phyloP scores from a whole-genome alignment of 2,113 vertebrate genomes.

The Burhinus bistriatus region DNA sequence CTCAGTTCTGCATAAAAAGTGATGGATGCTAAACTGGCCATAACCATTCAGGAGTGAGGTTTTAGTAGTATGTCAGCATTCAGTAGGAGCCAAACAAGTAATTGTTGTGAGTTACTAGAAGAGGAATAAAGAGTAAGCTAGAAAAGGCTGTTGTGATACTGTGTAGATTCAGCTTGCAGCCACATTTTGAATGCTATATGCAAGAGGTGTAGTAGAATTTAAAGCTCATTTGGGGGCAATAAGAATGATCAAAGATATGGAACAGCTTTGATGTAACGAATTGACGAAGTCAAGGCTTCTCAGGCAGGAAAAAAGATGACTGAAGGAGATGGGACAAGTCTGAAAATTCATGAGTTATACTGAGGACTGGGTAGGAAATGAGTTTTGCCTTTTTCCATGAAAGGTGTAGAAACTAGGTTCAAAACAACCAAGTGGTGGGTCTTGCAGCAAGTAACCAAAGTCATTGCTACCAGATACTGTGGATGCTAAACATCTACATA shows the following conservation, averaged over 20 bases:
- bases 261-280: not conserved
- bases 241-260: not conserved
- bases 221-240: not conserved
- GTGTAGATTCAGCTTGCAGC: not conserved
- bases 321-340: not conserved
- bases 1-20: not conserved
- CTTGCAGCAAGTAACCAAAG: not conserved
- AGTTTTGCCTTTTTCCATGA: not conserved
- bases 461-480: not conserved
- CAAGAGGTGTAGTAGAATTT: not conserved
- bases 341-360: not conserved
- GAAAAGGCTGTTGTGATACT: not conserved
- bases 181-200: not conserved
- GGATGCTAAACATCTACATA: not conserved
- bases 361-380: not conserved
- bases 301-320: not conserved
- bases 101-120: not conserved
- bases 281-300: not conserved
- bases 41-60: not conserved
- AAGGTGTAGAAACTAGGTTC: not conserved
- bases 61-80: not conserved
- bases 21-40: not conserved
- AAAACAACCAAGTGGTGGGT: not conserved
- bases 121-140: not conserved
- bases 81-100: not conserved